phyloP scores from a whole-genome alignment of 1,140 invertebrate species.

The Nebria ingens region DNA sequence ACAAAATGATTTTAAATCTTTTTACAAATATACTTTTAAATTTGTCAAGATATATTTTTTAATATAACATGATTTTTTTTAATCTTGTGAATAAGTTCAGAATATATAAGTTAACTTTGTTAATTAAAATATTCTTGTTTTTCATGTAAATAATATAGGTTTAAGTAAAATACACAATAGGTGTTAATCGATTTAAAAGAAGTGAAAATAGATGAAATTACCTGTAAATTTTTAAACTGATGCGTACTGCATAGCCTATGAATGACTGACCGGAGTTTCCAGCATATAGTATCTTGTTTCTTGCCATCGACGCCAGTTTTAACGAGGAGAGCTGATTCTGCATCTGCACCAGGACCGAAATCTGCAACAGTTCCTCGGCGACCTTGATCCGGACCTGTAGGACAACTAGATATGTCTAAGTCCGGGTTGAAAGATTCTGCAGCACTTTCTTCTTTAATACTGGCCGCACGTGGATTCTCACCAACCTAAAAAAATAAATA shows the following conservation, averaged over 20 bases:
- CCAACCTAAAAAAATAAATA: not conserved
- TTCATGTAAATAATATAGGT: not conserved
- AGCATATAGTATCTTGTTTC: conserved; percentile 1
- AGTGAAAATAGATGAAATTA: too few relatives aligned
- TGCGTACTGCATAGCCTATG: conserved; percentile 46
- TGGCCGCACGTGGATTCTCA: not conserved
- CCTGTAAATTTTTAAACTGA: conserved; percentile 59
- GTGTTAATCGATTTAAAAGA: too few relatives aligned
- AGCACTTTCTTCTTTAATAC: not conserved
- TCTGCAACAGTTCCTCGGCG: not conserved
- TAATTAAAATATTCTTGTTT: conserved; percentile 6
- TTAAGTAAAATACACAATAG: not conserved
- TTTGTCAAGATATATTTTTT: too few relatives aligned
- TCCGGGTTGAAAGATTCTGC: not conserved
- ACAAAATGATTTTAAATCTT: too few relatives aligned
- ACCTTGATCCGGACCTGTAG: not conserved
- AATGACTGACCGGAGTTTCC: conserved; percentile 21
- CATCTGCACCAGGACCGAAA: conserved; percentile 13
- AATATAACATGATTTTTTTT: too few relatives aligned
- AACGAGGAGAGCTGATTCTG: conserved; percentile 27
- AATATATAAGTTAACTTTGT: too few relatives aligned
- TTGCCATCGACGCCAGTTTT: not conserved
- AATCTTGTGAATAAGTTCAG: too few relatives aligned
- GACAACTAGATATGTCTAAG: not conserved
- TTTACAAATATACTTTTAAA: too few relatives aligned